Base-by-base conservation (phyloP, 2,797 vertebrate genomes). In the Acanthurus lineatus region DNA sequence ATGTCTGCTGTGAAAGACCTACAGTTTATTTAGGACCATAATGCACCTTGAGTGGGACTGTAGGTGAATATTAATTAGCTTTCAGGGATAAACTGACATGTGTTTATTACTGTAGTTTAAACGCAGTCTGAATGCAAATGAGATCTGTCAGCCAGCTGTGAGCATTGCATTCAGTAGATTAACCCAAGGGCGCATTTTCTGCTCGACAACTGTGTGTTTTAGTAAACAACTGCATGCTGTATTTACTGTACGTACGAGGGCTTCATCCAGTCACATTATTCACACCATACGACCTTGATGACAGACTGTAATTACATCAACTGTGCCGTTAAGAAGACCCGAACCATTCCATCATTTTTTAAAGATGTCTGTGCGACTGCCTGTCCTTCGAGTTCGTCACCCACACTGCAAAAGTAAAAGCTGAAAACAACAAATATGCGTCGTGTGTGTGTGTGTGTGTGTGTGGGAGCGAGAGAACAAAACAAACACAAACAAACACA, bases 391-490 rank as follows among this genome's bases (percentile, higher is more conserved):
- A 20, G 57, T 80, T 25, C 25, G 25, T 25, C 25, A 25, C 25
- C 25, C 25, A 25, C 25, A 25, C 25, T 25, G 25, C 25, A 25
- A 25, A 25, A 25, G 25, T 25, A 25, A 25, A 25, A 25, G 25
- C 25, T 25, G 25, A 25, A 25, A 25, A 25, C 25, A 25, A 25
- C 25, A 25, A 25, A 25, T 25, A 25, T 25, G 25, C 25, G 25
- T 25, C 25, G 25, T 25, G 25, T 25, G 25, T 25, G 25, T 25
- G 25, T 25, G 25, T 25, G 25, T 25, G 25, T 25, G 25, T 79
- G 65, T 58, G 82, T 82, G 73, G 82, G 79, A 42, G 72, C 67
- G 8, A 54, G 35, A 72, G 73, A 86, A 66, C 63, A 52, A 75
- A 71, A 70, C 59, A 59, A 72, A 84, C 25, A 59, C 49, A 73